A percentile compares a stretch with the other conserved stretches of the same genome.
phyloP scores from a whole-genome alignment of 2,797 vertebrate species.

The Mareca penelope region DNA sequence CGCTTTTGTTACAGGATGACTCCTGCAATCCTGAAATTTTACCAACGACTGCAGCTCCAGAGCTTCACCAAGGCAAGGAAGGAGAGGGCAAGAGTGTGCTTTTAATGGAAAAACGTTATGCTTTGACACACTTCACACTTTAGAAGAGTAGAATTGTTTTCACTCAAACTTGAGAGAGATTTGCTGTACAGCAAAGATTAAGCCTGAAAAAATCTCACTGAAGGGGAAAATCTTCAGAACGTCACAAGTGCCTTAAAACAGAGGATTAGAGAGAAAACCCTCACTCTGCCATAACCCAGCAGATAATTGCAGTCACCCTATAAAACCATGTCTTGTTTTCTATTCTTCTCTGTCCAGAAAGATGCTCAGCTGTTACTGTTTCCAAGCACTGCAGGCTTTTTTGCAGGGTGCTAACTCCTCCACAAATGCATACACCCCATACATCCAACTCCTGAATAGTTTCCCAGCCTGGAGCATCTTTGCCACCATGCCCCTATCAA shows the following conservation, averaged over 20 bases:
- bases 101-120: conserved; percentile 38
- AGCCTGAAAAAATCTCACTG: conserved; percentile 2
- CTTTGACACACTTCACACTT: conserved; percentile 17
- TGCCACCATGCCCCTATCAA: not conserved
- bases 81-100: not conserved
- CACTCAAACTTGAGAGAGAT: conserved; percentile 36
- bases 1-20: not conserved
- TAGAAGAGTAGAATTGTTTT: conserved; percentile 32
- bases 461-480: not conserved
- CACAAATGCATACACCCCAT: not conserved
- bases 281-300: not conserved
- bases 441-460: not conserved
- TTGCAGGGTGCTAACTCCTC: not conserved
- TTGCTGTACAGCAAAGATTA: conserved; percentile 29
- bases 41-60: not conserved
- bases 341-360: not conserved
- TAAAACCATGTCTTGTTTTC: not conserved
- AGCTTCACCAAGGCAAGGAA: not conserved
- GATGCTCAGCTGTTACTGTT: not conserved
- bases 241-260: conserved; percentile 45
- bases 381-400: not conserved
- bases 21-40: not conserved
- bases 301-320: not conserved
- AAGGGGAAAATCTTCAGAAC: conserved; percentile 36
- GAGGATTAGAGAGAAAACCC: conserved; percentile 28